Conservation (phyloP, 2,113 vertebrate species). For the Origma solitaria region DNA sequence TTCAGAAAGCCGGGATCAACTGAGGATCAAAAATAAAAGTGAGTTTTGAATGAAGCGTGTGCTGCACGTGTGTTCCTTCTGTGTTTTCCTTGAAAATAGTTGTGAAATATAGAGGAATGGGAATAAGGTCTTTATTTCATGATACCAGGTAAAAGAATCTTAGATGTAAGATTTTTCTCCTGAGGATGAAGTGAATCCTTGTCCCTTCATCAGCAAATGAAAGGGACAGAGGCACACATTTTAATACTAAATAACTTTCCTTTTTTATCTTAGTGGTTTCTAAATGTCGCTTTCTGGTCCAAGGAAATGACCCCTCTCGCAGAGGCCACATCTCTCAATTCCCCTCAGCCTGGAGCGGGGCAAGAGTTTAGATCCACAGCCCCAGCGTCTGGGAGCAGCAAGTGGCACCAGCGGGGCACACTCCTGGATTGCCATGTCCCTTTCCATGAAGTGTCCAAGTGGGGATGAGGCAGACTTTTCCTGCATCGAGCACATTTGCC, state of each 20-base stretch:
- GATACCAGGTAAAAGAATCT: background rate
- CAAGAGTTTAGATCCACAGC: background rate
- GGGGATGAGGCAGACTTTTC: background rate
- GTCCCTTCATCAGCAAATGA: background rate
- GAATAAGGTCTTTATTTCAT: background rate
- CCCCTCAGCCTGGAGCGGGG: too few relatives aligned
- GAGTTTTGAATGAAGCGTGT: background rate
- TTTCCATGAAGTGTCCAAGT: fast-evolving
- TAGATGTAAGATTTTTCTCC: background rate
- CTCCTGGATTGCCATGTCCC: fast-evolving
- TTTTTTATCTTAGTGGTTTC: background rate
- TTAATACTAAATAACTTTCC: background rate
- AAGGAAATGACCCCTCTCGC: background rate
- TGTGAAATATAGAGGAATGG: background rate
- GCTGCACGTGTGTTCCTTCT: background rate
- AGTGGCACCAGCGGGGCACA: too few relatives aligned
- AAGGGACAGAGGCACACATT: background rate
- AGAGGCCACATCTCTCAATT: background rate
- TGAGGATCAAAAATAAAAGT: background rate
- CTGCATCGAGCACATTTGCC: background rate
- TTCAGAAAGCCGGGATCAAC: background rate
- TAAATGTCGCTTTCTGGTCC: background rate
- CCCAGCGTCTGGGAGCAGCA: background rate
- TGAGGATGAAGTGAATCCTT: background rate
- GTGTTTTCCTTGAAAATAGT: background rate